Percentiles rank a stretch among this genome's conserved stretches.
These are phyloP conservation scores for Neostethus bicornis DNA, from an alignment of 2,797 vertebrate genomes.

Conservation along the genomic window DNA sequence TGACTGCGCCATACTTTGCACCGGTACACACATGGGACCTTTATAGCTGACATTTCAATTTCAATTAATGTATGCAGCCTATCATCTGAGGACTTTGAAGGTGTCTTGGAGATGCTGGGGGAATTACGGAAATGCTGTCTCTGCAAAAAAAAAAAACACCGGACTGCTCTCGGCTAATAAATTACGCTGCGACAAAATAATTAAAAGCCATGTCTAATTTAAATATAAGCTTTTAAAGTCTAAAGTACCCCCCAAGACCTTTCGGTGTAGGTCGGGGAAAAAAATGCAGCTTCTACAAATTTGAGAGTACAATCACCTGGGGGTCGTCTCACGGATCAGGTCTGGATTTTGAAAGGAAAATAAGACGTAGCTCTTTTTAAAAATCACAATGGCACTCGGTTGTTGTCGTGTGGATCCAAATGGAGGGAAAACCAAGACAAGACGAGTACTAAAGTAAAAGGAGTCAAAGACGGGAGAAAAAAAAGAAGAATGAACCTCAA, in stretches of 20 bases:
- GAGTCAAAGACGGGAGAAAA: conserved; percentile 7
- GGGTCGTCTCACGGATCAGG: conserved; percentile 46
- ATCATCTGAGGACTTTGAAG: conserved; percentile 43
- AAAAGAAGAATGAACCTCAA: conserved; percentile 4
- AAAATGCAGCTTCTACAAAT: conserved; percentile 70
- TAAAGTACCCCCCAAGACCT: conserved; percentile 59
- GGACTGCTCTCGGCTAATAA: conserved; percentile 69
- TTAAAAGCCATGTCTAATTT: conserved; percentile 81
- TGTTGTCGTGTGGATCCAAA: conserved; percentile 6
- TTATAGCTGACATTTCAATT: conserved; percentile 68
- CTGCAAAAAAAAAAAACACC: conserved; percentile 73
- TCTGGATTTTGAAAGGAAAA: conserved; percentile 42
- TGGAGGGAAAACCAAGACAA: conserved; percentile 26
- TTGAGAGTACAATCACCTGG: conserved; percentile 57
- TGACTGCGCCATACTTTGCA: conserved; percentile 1
- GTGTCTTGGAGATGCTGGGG: conserved; percentile 43
- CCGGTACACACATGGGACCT: conserved; percentile 48
- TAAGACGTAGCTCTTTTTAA: conserved; percentile 35
- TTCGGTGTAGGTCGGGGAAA: conserved; percentile 43
- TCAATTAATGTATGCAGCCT: conserved; percentile 51
- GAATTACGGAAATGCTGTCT: conserved; percentile 71
- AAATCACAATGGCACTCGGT: conserved; percentile 11
- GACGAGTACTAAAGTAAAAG: background rate
- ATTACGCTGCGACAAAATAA: conserved; percentile 78
- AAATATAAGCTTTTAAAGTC: conserved; percentile 61